Conservation (phyloP, 2,888 invertebrate species). For the Ormyrus nitidulus region DNA sequence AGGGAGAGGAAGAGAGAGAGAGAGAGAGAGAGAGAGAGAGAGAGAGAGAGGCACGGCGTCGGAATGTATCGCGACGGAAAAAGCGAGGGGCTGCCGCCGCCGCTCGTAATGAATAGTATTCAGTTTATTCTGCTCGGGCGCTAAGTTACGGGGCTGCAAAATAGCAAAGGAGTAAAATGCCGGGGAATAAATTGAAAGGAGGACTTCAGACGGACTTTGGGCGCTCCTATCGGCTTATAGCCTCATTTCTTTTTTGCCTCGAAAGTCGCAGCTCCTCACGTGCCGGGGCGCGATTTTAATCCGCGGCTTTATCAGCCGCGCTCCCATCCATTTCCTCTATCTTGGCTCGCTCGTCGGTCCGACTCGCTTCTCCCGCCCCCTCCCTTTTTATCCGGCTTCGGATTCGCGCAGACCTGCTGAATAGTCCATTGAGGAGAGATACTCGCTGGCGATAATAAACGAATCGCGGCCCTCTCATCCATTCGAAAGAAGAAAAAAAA, state of each 20-base stretch:
- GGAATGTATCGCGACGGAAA: background rate
- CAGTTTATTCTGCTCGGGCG: constrained; percentile 36
- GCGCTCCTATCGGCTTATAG: constrained; percentile 23
- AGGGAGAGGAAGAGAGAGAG: background rate
- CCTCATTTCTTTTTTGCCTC: constrained; percentile 13
- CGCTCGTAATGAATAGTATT: constrained; percentile 44
- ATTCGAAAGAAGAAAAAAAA: background rate
- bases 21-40: constrained; percentile 17
- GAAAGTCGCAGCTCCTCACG: background rate
- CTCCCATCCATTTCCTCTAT: constrained; percentile 40
- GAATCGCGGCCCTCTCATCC: constrained; percentile 57
- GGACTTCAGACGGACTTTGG: constrained; percentile 6
- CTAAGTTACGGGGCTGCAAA: constrained; percentile 12
- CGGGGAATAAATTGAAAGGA: constrained; percentile 43
- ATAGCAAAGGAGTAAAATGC: constrained; percentile 37
- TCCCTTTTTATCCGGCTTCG: constrained; percentile 28
- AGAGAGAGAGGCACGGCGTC: background rate
- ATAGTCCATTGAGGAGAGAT: constrained; percentile 64
- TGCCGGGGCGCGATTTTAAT: constrained; percentile 34
- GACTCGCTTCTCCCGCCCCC: background rate
- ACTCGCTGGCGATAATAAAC: constrained; percentile 64
- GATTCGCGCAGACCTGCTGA: constrained; percentile 53
- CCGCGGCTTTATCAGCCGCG: constrained; percentile 32
- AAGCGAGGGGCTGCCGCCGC: constrained; percentile 16
- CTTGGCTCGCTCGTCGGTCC: background rate